Base-by-base conservation (phyloP, 2,113 vertebrate species). In the Limnothrissa miodon region DNA sequence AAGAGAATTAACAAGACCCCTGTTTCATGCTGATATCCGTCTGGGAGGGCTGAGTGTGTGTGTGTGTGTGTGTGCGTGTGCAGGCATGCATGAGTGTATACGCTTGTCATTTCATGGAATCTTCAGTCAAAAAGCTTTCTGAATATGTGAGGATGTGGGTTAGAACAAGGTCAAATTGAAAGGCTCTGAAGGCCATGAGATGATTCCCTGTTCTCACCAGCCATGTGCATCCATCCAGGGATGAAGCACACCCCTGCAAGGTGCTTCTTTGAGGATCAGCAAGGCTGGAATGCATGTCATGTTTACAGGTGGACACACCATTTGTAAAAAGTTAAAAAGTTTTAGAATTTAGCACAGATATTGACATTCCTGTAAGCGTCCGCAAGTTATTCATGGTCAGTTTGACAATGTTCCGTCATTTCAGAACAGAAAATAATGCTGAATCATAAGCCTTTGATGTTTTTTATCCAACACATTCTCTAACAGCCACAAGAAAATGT, bases 151-250 rank as follows among this genome's bases (percentile, higher is more conserved):
- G 66, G 33, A 74, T 74, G 66, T 74, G 66, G 66, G 66, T 45
- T 74, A 82, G 74, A 82, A 45, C 29, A 66, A 66, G 81, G 19
- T 36, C 44, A 51, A 11, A 48, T 59, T 78, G 81, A 82, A 44
- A 36, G 29, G 33, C 66, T 74, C 66, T 29, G 19, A 74, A 36
- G 13, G 66, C 33, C 66, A 74, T 36, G 66, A 62, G 59, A 29
- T n/a, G 0, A 33, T 36, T 4, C 66, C 36, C 66, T 74, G 66
- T 36, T 36, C 25, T 74, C 66, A 74, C 29, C 33, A 29, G 29
- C 29, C 66, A 17, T 36, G 66, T 74, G 66, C 33, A 74, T 17
- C 66, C 66, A 74, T 33, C 66, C 66, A 74, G 25, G 11, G 66
- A 74, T 74, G 25, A 36, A 74, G 33, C 66, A 74, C 66, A 5